Evolutionary conservation across 1,140 invertebrate species (phyloP).

Genomic region (Polypedilum vanderplanki): DNA sequence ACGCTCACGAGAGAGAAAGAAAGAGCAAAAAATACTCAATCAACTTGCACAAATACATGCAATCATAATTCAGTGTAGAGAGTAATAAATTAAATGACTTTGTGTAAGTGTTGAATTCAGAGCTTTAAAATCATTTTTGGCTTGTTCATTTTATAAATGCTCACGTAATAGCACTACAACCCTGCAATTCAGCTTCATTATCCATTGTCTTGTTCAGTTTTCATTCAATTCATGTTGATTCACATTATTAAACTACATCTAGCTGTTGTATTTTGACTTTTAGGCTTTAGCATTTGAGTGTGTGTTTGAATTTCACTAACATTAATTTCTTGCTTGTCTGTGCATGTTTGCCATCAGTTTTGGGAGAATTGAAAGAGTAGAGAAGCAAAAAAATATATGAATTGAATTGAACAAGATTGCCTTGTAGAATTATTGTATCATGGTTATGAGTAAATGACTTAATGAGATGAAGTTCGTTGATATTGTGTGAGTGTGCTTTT

Average conservation of each 20-base stretch:
- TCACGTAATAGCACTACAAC: too few species aligned
- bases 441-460: conserved; percentile 4
- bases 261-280: too few species aligned
- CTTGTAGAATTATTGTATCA: conserved; percentile 18
- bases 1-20: too few species aligned
- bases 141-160: too few species aligned
- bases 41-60: too few species aligned
- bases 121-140: too few species aligned
- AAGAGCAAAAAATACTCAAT: too few species aligned
- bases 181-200: too few species aligned
- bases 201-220: too few species aligned
- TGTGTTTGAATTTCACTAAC: neutral
- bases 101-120: neutral
- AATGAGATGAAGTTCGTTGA: neutral
- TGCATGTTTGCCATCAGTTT: neutral
- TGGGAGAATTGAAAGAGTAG: neutral
- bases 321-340: neutral
- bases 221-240: too few species aligned
- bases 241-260: too few species aligned
- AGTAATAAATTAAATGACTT: neutral
- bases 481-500: too few species aligned
- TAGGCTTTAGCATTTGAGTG: neutral
- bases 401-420: conserved; percentile 18
- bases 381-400: neutral
- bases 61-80: neutral